Base-by-base conservation (phyloP, 1,140 invertebrate species). In the Zophobas atratus region DNA sequence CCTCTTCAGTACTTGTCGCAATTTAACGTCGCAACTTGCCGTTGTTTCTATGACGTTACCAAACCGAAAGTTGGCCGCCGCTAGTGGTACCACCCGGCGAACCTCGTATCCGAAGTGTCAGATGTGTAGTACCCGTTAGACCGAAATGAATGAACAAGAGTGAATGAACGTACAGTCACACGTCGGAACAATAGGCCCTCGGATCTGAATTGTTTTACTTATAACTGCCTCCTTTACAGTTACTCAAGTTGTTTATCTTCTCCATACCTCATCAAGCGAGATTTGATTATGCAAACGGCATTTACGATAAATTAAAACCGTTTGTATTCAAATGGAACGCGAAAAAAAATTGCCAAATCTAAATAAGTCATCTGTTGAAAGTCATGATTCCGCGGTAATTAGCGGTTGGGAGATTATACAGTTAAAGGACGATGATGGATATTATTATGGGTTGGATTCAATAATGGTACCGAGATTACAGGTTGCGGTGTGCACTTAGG, bases 131-230 rank as follows among this genome's bases (percentile, higher is more conserved):
- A 20, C 20, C 79, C 76, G 79, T 77, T 77, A 77, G 79, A 41
- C 43, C 55, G 56, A 77, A 80, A 75, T 80, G 76, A 77, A 77
- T 80, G 79, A 77, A 75, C 60, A 77, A 53, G 70, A 77, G 71
- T 80, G 76, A 77, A 77, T 80, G 76, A 77, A 80, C 72, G 72
- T 77, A 56, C 38, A 72, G 67, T 79, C 79, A 77, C 79, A 80
- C 76, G 79, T 77, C 77, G 72, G 71, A 80, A 80, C 79, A 80
- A 80, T 80, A 73, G 71, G 57, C 57, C 49, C 60, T 75, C 71
- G 53, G 77, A 75, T 78, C 63, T 75, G 77, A 78, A 78, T 78
- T 78, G 77, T 78, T 75, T 78, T 78, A 78, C 51, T 77, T 78
- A 63, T 70, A 78, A 72, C 72, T 67, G 74, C 34, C 60, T 53